These are phyloP conservation scores for Sebastes nivosus DNA, from an alignment of 2,797 vertebrate species.

Conservation along the genomic window DNA sequence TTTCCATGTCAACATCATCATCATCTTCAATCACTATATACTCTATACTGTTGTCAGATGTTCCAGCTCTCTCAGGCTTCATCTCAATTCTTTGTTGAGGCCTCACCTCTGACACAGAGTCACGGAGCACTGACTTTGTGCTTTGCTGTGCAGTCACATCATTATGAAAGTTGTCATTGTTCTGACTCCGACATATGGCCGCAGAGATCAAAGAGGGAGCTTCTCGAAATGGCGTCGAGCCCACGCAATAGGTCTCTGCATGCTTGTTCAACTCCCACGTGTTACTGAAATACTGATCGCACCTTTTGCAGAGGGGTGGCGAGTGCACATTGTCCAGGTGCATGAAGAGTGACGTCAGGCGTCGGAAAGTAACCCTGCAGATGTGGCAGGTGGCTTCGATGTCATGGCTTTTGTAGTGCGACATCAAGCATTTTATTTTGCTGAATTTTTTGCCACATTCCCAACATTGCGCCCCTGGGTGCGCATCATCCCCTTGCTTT, in stretches of 20 bases:
- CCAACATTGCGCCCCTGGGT: conserved; percentile 48
- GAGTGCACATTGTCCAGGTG: conserved; percentile 71
- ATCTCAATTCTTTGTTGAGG: conserved; percentile 1
- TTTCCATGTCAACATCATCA: neutral
- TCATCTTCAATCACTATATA: conserved; percentile 40
- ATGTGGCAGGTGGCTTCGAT: conserved; percentile 65
- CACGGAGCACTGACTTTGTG: neutral
- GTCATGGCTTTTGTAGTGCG: conserved; percentile 62
- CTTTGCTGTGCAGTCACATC: neutral
- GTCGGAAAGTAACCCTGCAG: conserved; percentile 66
- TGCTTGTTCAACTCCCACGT: conserved; percentile 75
- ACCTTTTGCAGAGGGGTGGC: conserved; percentile 54
- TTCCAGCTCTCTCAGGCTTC: neutral
- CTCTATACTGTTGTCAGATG: conserved; percentile 28
- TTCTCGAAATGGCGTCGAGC: neutral
- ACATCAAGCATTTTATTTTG: conserved; percentile 42
- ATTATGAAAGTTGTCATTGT: neutral
- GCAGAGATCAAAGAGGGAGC: neutral
- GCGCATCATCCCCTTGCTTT: neutral
- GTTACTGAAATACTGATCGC: conserved; percentile 44
- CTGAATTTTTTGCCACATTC: conserved; percentile 69
- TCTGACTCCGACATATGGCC: neutral
- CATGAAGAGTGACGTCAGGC: conserved; percentile 54
- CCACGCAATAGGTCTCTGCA: conserved; percentile 19
- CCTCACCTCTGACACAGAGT: neutral